Conservation (phyloP, 2,888 invertebrate species). For the Sepiola atlantica region DNA sequence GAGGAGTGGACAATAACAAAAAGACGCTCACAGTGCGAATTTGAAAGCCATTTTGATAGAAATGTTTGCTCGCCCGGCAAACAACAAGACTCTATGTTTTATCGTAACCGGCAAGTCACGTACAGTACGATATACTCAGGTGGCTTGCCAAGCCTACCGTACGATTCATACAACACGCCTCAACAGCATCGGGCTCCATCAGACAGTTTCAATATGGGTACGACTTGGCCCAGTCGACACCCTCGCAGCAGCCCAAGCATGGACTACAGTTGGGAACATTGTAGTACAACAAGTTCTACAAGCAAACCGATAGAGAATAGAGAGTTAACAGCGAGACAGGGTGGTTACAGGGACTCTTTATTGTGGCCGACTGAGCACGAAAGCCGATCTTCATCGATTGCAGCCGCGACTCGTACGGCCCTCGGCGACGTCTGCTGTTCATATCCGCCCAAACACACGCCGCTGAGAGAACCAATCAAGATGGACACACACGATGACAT, state of each 20-base stretch:
- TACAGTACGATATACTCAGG: constrained; percentile 44
- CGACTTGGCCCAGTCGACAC: constrained; percentile 5
- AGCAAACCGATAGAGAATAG: background rate
- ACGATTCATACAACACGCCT: constrained; percentile 35
- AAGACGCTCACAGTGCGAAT: constrained; percentile 46
- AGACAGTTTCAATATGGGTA: background rate
- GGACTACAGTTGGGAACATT: constrained; percentile 41
- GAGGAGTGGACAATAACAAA: constrained; percentile 46
- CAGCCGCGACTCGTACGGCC: background rate
- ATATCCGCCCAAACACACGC: constrained; percentile 38
- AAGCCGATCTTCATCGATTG: background rate
- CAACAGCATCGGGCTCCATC: constrained; percentile 38
- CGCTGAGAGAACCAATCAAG: constrained; percentile 41
- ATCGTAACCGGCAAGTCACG: constrained; percentile 37
- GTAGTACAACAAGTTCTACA: background rate
- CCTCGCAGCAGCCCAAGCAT: background rate
- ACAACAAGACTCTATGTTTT: constrained; percentile 45
- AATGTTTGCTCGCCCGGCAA: constrained; percentile 34
- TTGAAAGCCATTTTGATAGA: constrained; percentile 44
- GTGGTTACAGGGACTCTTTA: background rate
- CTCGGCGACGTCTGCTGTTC: constrained; percentile 36
- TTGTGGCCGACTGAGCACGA: constrained; percentile 22
- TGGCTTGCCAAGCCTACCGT: constrained; percentile 40
- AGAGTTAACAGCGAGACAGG: constrained; percentile 22
- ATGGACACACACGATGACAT: constrained; percentile 39